Evolutionary conservation across 1,140 invertebrate genomes (phyloP), one percentile per base, ranked within the genome.

Genomic region (Philotrypesis tridentata): DNA sequence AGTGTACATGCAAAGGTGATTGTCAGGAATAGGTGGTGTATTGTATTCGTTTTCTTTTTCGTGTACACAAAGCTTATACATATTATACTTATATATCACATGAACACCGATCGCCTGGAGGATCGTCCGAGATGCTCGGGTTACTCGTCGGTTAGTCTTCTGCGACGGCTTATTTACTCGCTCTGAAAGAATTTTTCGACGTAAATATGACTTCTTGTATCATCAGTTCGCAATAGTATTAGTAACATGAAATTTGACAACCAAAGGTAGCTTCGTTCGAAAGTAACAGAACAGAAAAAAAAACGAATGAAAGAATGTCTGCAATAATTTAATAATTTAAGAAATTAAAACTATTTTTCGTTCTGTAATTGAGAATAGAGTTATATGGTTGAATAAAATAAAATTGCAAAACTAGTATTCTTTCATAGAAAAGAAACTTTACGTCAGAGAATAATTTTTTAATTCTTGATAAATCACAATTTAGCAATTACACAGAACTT

Each of bases 121-220:
- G 40, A 79, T 77, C 74, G 37, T 82, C 75, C 31, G 33, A 73
- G 37, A 74, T 65, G n/a, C 27, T 60, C 37, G n/a, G 43, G 17
- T 81, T 79, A 75, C 65, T 65, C 65, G 40, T 82, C 31, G 21
- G 43, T 29, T 71, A 74, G 63, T 75, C 71, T 17, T 71, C 79
- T 27, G 70, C 55, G 31, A 82, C 80, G n/a, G 75, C 80, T 80
- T 79, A 78, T 71, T 55, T 17, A 61, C 40, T 37, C 55, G 72
- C 48, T 82, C 83, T 84, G 83, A 74, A 84, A 84, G 75, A 80
- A 82, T 43, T 33, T 23, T 79, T 82, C n/a, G 37, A 73, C n/a
- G 33, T 79, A 37, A 82, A 60, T 82, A 72, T 82, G 37, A 79
- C 21, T 77, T 43, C 5, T 71, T 48, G 8, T 40, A 67, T 61